Evolutionary conservation across 2,113 vertebrate species (phyloP), one percentile per base, ranked within the genome.

Genomic region (Coptodon bakossiorum): DNA sequence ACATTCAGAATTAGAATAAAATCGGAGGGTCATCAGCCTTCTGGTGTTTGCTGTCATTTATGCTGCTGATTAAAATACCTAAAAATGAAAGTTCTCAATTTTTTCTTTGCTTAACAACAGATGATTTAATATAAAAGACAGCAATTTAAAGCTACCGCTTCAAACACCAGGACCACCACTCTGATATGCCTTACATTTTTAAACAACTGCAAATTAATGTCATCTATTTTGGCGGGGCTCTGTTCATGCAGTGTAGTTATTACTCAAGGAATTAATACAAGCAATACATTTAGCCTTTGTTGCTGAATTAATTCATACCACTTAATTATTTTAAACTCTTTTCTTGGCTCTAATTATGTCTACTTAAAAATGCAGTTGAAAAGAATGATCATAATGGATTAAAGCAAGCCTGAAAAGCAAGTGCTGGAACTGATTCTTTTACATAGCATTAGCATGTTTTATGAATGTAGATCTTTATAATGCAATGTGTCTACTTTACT

Each of bases 111-210:
- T 89, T 52, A 76, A 19, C 29, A 80, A 68, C 7, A 82, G 17
- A 73, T 22, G 82, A 29, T 40, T 83, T 27, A 73, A 83, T 83
- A 40, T 78, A 31, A 50, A 56, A 57, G 19, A 82, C 31, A 85
- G 43, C 24, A 83, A 91, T 89, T 79, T 90, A 78, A 91, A 91
- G 84, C 53, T 80, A 89, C 85, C 83, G 73, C 89, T 93, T 66
- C 57, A 31, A 91, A 86, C 86, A 91, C 82, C 82, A 89, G 86
- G 85, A 91, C 54, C 57, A 76, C 80, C 79, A 78, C 61, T 90
- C 56, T 54, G 52, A 82, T 71, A 73, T 40, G 63, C 19, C 36
- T 63, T 84, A 82, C 68, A 85, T 80, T 56, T 40, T 91, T 80
- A 63, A 86, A 76, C 79, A 19, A 56, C 19, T 31, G 85, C 43